Base-by-base conservation (phyloP, 2,113 vertebrate species). In the Mus spicilegus region DNA sequence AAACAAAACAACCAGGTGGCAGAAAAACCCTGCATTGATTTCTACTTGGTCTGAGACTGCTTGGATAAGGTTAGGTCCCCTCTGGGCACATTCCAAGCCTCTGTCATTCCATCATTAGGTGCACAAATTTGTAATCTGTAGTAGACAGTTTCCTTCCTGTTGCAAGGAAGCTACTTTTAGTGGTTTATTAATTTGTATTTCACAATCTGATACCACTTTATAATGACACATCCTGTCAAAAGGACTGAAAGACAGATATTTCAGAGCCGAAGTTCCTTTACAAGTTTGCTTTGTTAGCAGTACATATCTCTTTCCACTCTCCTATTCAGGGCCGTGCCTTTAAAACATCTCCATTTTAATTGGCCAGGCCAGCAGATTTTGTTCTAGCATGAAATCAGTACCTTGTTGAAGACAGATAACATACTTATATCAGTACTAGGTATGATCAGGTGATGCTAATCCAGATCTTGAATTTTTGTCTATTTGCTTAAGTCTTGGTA, bases 1-100 rank as follows among this genome's bases (percentile, higher is more conserved):
- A 97, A 98, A 77, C 54, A 95, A 95, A 97, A 75, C 90, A 95
- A 95, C 96, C 84, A 98, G 87, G 78, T 24, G 17, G 80, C 89
- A 96, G 93, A 95, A 96, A 72, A 91, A 85, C 19, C 14, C 78
- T 81, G 82, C 81, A 77, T 70, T 89, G 98, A 97, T 97, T 98
- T 98, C 96, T 95, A 1, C 89, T 82, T 95, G 75, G 49, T 70
- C 10, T 88, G 10, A 65, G 84, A 94, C 7, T 75, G 54, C 94
- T 86, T 17, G 67, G 76, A 96, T 95, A 78, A 93, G 20, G 87
- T 86, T 36, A 8, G n/a, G 36, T 92, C 33, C 78, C 97, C 49
- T 51, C 20, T 96, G 91, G 51, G 70, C 20, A 73, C 7, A 3
- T 14, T 14, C 19, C 88, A 94, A 67, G 28, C 51, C 49, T 88